These are phyloP conservation scores for Tenthredo livida DNA, from an alignment of 2,888 invertebrate genomes.

Conservation along the genomic window DNA sequence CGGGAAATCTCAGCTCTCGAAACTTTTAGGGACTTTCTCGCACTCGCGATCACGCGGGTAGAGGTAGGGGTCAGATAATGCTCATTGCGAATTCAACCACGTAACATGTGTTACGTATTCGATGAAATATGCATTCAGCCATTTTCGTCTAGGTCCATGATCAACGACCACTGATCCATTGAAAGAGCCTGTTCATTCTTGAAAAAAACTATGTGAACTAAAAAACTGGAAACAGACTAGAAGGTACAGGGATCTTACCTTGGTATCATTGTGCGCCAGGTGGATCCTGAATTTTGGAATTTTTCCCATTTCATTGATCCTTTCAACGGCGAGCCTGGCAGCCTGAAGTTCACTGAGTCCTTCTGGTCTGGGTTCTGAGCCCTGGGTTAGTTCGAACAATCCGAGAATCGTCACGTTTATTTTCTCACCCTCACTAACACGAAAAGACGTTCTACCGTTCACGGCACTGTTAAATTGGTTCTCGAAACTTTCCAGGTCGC, in stretches of 20 bases:
- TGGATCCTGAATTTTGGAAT: conserved; percentile 88
- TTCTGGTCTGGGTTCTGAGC: conserved; percentile 83
- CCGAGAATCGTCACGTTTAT: conserved; percentile 86
- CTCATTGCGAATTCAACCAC: neutral
- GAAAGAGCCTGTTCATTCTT: neutral
- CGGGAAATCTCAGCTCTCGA: conserved; percentile 13
- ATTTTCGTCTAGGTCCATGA: neutral
- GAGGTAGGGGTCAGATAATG: neutral
- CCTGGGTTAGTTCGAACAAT: conserved; percentile 88
- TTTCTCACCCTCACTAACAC: conserved; percentile 62
- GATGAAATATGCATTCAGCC: neutral
- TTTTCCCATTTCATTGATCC: conserved; percentile 86
- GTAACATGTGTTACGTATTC: neutral
- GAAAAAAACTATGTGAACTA: neutral
- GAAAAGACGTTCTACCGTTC: conserved; percentile 57
- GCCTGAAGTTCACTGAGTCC: conserved; percentile 88
- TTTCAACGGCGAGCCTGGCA: conserved; percentile 88
- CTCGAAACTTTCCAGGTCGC: conserved; percentile 26
- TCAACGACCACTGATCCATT: neutral
- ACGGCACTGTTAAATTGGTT: conserved; percentile 39
- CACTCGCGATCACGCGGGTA: neutral
- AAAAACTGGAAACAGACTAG: neutral
- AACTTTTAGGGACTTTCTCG: conserved; percentile 23
- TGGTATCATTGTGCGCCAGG: conserved; percentile 91
- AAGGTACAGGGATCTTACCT: conserved; percentile 82